Evolutionary conservation across 1,140 invertebrate species (phyloP).

Genomic region (Pogonomyrmex barbatus): DNA sequence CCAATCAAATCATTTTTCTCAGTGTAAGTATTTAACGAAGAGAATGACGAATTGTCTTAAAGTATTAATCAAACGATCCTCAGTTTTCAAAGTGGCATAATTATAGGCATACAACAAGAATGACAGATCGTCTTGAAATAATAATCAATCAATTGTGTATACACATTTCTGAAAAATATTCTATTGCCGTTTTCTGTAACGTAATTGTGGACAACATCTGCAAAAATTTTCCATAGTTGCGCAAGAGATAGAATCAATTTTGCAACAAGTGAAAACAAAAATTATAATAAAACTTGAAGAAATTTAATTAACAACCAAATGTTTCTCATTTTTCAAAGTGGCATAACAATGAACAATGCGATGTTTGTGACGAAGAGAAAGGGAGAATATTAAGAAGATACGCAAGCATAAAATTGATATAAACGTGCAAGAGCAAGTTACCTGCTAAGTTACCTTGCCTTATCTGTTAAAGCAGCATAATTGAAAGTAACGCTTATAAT

Average conservation of each 20-base stretch:
- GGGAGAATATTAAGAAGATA: background rate
- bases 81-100: too few species aligned
- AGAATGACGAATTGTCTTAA: too few species aligned
- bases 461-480: slow-evolving; percentile 23
- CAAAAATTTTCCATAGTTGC: background rate
- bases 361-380: background rate
- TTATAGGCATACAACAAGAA: background rate
- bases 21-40: too few species aligned
- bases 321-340: background rate
- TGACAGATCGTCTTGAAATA: background rate
- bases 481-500: slow-evolving; percentile 27
- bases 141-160: background rate
- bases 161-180: background rate
- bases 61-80: too few species aligned
- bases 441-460: background rate
- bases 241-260: background rate
- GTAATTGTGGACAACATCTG: background rate
- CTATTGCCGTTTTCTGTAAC: background rate
- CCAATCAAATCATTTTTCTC: too few species aligned
- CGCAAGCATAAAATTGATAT: slow-evolving; percentile 1
- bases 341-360: background rate
- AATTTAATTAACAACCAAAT: background rate
- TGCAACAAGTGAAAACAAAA: background rate
- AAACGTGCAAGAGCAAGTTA: background rate
- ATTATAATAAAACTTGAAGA: background rate